phyloP scores from a whole-genome alignment of 2,888 invertebrate genomes.

The Drosophila anomalata region DNA sequence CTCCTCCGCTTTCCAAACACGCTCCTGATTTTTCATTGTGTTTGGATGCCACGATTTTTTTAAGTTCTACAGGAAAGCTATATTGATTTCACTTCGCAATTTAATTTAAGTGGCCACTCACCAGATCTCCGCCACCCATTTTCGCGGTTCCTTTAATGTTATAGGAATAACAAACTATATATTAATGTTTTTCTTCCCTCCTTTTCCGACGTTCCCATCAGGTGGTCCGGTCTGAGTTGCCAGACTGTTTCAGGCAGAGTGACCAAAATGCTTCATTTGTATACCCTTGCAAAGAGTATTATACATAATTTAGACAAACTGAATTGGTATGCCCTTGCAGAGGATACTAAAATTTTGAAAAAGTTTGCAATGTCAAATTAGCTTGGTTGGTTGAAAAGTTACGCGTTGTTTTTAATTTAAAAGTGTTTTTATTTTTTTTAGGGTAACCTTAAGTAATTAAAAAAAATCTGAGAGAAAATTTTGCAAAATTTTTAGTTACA shows the following conservation, averaged over 20 bases:
- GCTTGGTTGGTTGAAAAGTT: too few relatives aligned
- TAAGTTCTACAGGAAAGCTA: constrained; percentile 86
- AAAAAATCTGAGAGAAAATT: too few relatives aligned
- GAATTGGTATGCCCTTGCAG: too few relatives aligned
- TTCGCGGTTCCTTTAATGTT: neutral
- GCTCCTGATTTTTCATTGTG: constrained; percentile 90
- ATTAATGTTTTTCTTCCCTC: constrained; percentile 33
- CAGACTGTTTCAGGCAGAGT: neutral
- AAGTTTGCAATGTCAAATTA: too few relatives aligned
- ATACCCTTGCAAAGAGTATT: too few relatives aligned
- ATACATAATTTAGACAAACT: too few relatives aligned
- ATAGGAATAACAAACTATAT: constrained; percentile 14
- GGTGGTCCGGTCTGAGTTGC: constrained; percentile 4
- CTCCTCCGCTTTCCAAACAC: constrained; percentile 91
- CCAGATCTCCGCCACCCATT: constrained; percentile 83
- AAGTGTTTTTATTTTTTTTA: too few relatives aligned
- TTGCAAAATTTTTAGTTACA: too few relatives aligned
- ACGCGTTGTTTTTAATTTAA: too few relatives aligned
- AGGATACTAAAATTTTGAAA: too few relatives aligned
- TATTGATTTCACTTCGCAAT: neutral
- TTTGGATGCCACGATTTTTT: constrained; percentile 93
- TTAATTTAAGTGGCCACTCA: constrained; percentile 40
- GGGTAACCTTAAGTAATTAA: too few relatives aligned
- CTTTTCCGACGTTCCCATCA: constrained; percentile 19
- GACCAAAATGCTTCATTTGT: neutral